phyloP scores from a whole-genome alignment of 2,113 vertebrate species.

The Rhinolophus sinicus region DNA sequence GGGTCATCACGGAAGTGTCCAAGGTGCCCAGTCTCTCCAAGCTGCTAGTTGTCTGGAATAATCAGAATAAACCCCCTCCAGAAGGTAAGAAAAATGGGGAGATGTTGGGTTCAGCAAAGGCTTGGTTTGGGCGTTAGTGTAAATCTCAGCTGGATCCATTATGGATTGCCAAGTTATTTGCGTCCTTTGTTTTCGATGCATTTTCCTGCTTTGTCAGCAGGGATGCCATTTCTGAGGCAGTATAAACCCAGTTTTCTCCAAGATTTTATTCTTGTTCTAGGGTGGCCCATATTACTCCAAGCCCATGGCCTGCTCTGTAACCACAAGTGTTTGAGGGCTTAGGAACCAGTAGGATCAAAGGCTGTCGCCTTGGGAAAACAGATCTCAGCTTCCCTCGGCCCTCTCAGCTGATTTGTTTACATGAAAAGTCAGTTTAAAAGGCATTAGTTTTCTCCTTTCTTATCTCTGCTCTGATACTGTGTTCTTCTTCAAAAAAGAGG shows the following conservation, averaged over 20 bases:
- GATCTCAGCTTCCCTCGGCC: slow-evolving; percentile 35
- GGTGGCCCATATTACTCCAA: slow-evolving; percentile 52
- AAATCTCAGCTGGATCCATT: not conserved
- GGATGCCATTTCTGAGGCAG: not conserved
- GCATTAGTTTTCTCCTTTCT: slow-evolving; percentile 71
- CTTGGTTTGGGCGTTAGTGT: not conserved
- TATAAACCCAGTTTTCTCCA: not conserved
- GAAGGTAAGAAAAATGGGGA: slow-evolving; percentile 89
- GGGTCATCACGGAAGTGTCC: slow-evolving; percentile 98
- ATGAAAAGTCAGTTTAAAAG: slow-evolving; percentile 71
- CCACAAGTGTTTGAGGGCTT: slow-evolving; percentile 54
- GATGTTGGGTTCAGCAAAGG: not conserved
- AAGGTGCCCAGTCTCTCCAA: slow-evolving; percentile 98
- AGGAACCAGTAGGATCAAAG: slow-evolving; percentile 70
- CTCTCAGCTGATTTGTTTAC: slow-evolving; percentile 74
- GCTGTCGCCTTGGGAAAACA: slow-evolving; percentile 60
- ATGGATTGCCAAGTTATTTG: not conserved
- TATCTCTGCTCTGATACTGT: slow-evolving; percentile 66
- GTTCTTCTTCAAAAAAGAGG: slow-evolving; percentile 16
- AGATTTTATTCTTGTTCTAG: not conserved
- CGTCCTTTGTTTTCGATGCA: not conserved
- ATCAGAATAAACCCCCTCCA: slow-evolving; percentile 98
- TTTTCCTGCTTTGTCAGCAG: not conserved
- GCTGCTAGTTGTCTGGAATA: slow-evolving; percentile 98
- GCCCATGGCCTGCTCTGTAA: slow-evolving; percentile 30